Percentiles rank a stretch among this genome's conserved stretches.
phyloP scores from a whole-genome alignment of 1,140 invertebrate species.

The Drosophila tani region DNA sequence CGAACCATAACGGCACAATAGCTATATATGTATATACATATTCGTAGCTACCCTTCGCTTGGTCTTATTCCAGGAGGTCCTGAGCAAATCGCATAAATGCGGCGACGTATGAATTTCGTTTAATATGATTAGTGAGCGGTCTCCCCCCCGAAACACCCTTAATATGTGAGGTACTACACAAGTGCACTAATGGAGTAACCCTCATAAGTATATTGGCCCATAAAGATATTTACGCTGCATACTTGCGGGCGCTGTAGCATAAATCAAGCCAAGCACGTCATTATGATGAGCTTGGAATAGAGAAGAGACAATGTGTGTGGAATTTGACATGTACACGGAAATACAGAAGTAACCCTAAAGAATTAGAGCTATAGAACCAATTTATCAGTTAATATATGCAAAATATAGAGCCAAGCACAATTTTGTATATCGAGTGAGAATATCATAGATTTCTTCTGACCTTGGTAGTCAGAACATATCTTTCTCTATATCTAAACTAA shows the following conservation, averaged over 20 bases:
- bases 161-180: conserved; percentile 53
- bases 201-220: conserved; percentile 61
- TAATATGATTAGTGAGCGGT: conserved; percentile 79
- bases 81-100: conserved; percentile 76
- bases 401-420: background rate
- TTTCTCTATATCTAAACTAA: no score
- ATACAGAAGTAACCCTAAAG: background rate
- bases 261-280: conserved; percentile 65
- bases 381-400: background rate
- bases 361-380: background rate
- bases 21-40: background rate
- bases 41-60: conserved; percentile 33
- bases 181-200: conserved; percentile 56
- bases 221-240: conserved; percentile 80
- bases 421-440: no score
- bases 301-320: conserved; percentile 12
- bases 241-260: conserved; percentile 73
- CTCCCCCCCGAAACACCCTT: conserved; percentile 14
- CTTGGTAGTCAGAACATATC: no score
- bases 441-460: no score
- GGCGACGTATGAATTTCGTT: conserved; percentile 82
- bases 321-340: background rate
- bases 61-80: conserved; percentile 25
- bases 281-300: conserved; percentile 40
- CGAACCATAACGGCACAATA: conserved; percentile 46